Conservation (phyloP, 2,113 vertebrate genomes). For the Brachyhypopomus gauderio region DNA sequence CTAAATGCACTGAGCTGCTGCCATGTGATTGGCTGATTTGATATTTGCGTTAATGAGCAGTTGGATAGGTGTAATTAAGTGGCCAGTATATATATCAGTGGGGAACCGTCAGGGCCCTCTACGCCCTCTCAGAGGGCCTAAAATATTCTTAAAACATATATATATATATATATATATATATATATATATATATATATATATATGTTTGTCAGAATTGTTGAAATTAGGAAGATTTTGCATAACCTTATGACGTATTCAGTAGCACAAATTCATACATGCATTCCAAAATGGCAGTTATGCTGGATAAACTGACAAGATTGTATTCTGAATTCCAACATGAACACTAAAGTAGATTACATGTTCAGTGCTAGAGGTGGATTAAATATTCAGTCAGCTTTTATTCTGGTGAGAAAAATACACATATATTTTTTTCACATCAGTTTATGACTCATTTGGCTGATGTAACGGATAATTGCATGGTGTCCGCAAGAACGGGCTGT, state of each 20-base stretch:
- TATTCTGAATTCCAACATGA: not conserved
- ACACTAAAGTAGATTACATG: constrained; percentile 15
- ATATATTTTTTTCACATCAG: constrained; percentile 37
- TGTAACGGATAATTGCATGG: constrained; percentile 59
- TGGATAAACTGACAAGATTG: not conserved
- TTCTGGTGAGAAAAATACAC: constrained; percentile 20
- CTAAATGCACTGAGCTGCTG: too few relatives aligned
- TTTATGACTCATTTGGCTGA: constrained; percentile 58
- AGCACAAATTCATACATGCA: constrained; percentile 1
- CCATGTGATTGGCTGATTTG: too few relatives aligned
- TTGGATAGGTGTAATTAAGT: too few relatives aligned
- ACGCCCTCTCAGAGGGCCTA: too few relatives aligned
- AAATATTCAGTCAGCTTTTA: constrained; percentile 26
- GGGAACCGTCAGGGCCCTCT: too few relatives aligned
- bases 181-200: too few relatives aligned
- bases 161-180: too few relatives aligned
- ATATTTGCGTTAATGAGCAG: too few relatives aligned
- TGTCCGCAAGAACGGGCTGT: constrained; percentile 46
- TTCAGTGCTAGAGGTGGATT: constrained; percentile 21
- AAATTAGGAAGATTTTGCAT: not conserved
- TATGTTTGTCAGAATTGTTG: too few relatives aligned
- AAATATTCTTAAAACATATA: too few relatives aligned
- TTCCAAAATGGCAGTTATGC: constrained; percentile 19
- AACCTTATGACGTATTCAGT: not conserved
- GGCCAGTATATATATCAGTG: too few relatives aligned